Base-by-base conservation (phyloP, 2,113 vertebrate species). In the Pedionomus torquatus region DNA sequence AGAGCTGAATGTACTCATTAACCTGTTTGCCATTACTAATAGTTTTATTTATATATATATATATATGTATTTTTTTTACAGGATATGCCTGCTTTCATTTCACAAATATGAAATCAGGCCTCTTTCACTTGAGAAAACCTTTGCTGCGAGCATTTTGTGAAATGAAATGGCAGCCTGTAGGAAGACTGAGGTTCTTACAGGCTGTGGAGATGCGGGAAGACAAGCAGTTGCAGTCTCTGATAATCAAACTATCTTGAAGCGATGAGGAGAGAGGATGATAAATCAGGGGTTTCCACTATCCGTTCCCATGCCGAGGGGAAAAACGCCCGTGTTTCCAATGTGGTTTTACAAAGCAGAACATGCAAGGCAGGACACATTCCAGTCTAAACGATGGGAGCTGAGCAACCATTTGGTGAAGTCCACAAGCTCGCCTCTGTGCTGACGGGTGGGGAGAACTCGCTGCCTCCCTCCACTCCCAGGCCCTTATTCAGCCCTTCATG, bases 301-400 rank as follows among this genome's bases (percentile, higher is more conserved):
- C 31, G 3, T 21, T 79, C 26, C 43, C 31, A 69, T 21, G 8
- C 12, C 69, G 24, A 80, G 44, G 13, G 12, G 21, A 52, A 83
- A 72, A 61, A 46, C 24, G 14, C 28, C 20, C 46, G 5, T 24
- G 13, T 75, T 83, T 75, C 26, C 1, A 0, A 37, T 15, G 16
- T 20, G 35, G 44, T 60, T 91, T 89, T 60, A 77, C 48, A 68
- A 80, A 69, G 9, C 37, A 90, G 70, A 78, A 78, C 3, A 15
- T 9, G 12, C 19, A 82, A 78, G 10, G 11, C 55, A 82, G 24
- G 24, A 78, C 28, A 39, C 26, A 70, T 46, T 31, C 21, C 69
- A 44, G 44, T 24, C 33, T 26, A 81, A 69, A 28, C 0, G 0
- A 61, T 17, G 31, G 68, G 39, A 81, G 11, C 30, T 60, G 35